Base-by-base conservation (phyloP, 2,888 invertebrate genomes). In the Nephrotoma guestfalica region DNA sequence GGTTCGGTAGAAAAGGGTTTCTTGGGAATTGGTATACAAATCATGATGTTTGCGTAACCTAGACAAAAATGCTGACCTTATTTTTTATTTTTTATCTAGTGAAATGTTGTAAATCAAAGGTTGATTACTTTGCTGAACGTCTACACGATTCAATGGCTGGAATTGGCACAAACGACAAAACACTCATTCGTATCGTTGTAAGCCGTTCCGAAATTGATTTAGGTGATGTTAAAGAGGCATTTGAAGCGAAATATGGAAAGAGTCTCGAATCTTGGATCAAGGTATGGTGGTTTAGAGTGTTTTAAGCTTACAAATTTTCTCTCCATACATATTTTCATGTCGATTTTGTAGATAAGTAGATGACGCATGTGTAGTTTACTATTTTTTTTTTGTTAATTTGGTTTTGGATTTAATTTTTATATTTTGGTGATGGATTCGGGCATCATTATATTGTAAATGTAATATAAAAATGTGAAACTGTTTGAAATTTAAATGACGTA, bases 91-190 rank as follows among this genome's bases (percentile, higher is more conserved):
- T 88, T 87, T 90, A 30, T 92, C 87, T 91, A 97, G 97, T 96
- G 9, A 96, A 96, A 92, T 96, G 96, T 91, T 96, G 97, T 43
- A 96, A 96, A 92, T 97, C 97, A 91, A 96, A 97, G 91, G 96
- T 97, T 86, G 96, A 95, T 86, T 98, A 96, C 93, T 98, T 98
- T 91, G 98, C 98, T 57, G 97, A 97, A 91, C 95, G 97, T 89
- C 93, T 98, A 83, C 95, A 98, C 91, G 95, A 96, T 88, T 95
- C 96, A 88, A 97, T 98, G 97, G 95, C 96, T 91, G 98, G 98
- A 85, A 89, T 97, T 89, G 92, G 94, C 43, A 98, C 98, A 88
- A 97, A 96, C 90, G 98, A 98, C 91, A 96, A 96, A 91, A 97
- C 97, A 87, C 93, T 98, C 89, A 97, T 98, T 90, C 95, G 98